Evolutionary conservation across 2,113 vertebrate genomes (phyloP).

Genomic region (Pantherophis guttatus): DNA sequence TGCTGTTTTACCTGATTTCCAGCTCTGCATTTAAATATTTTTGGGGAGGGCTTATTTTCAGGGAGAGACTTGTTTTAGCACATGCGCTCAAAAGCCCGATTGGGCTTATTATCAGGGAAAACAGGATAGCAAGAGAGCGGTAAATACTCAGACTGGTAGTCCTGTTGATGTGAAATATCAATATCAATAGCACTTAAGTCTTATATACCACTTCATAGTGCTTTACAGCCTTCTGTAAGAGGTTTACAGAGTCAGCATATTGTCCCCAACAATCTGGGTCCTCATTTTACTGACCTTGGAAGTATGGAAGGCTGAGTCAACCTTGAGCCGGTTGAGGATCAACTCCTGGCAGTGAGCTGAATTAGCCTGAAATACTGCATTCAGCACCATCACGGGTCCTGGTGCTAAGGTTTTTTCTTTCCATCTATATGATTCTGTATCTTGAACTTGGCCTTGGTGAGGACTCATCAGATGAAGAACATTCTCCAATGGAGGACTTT

Average conservation of each 20-base stretch:
- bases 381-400: background rate
- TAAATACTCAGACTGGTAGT: background rate
- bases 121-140: background rate
- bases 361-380: background rate
- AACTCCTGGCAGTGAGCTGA: background rate
- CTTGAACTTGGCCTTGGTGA: background rate
- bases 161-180: background rate
- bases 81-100: too few relatives aligned
- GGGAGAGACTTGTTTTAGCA: too few relatives aligned
- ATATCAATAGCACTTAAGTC: background rate
- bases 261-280: background rate
- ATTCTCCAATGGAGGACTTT: background rate
- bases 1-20: too few relatives aligned
- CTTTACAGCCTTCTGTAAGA: background rate
- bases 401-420: background rate
- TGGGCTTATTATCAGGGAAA: too few relatives aligned
- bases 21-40: too few relatives aligned
- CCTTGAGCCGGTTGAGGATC: background rate
- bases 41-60: too few relatives aligned
- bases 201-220: background rate
- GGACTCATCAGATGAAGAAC: background rate
- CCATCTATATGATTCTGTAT: background rate
- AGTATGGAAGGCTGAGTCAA: background rate
- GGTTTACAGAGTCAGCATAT: background rate
- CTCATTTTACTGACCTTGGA: background rate